phyloP scores from a whole-genome alignment of 1,140 invertebrate genomes.

The Cyphomyrmex costatus region DNA sequence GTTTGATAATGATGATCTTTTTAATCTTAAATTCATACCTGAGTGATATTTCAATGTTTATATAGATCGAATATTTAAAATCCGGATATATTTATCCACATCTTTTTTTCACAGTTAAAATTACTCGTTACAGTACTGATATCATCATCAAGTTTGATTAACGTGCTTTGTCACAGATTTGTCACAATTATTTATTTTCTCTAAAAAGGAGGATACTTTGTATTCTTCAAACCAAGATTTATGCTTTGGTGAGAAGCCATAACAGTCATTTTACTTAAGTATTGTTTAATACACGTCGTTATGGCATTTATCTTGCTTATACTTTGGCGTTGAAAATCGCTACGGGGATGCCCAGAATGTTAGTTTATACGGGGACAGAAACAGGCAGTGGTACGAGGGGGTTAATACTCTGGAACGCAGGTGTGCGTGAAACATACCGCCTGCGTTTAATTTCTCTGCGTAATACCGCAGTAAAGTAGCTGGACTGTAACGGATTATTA shows the following conservation, averaged over 20 bases:
- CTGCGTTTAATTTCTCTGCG: constrained; percentile 63
- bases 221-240: constrained; percentile 20
- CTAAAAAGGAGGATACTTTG: not conserved
- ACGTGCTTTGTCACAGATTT: not conserved
- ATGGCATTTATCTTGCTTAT: constrained; percentile 60
- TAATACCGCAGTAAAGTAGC: constrained; percentile 59
- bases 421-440: constrained; percentile 62
- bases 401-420: constrained; percentile 54
- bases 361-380: constrained; percentile 32
- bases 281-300: constrained; percentile 58
- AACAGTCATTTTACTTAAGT: constrained; percentile 26
- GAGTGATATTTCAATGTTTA: not conserved
- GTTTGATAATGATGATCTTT: constrained; percentile 22
- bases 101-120: constrained; percentile 13
- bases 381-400: not conserved
- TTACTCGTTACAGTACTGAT: not conserved
- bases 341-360: constrained; percentile 33
- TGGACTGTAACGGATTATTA: constrained; percentile 57
- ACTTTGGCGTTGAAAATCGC: constrained; percentile 52
- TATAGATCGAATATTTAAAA: not conserved
- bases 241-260: constrained; percentile 15
- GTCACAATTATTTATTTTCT: constrained; percentile 10
- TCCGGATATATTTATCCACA: not conserved
- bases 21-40: constrained; percentile 32
- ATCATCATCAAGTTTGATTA: not conserved